These are phyloP conservation scores for Zoanthus sociatus DNA, from an alignment of 92 coral and sea anemone species.

Conservation along the genomic window DNA sequence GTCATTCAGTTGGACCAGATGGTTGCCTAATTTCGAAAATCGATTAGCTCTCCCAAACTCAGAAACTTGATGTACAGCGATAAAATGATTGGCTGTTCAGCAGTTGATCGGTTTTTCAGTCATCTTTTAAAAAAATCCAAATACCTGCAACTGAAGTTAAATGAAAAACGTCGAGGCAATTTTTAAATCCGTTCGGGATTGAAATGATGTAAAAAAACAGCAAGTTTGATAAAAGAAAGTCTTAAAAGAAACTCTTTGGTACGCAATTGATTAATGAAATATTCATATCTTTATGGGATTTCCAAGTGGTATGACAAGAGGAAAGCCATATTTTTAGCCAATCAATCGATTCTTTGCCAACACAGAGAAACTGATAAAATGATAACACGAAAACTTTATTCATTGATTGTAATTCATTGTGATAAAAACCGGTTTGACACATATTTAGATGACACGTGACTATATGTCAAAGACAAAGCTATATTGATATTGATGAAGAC, in stretches of 20 bases:
- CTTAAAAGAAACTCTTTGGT: neutral
- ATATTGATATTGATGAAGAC: too few relatives aligned
- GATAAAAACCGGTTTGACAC: neutral
- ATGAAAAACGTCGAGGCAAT: neutral
- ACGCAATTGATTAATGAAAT: conserved; percentile 26
- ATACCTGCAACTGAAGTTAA: neutral
- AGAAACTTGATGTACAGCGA: conserved; percentile 22
- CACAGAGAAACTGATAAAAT: neutral
- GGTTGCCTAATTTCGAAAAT: conserved; percentile 36
- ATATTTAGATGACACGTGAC: neutral
- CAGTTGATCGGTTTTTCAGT: neutral
- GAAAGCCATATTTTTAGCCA: conserved; percentile 31
- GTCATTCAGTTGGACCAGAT: conserved; percentile 42
- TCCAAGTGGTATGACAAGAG: conserved; percentile 21
- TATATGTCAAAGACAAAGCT: too few relatives aligned
- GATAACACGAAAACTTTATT: conserved; percentile 25
- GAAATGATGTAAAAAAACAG: neutral
- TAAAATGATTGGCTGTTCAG: conserved; percentile 39
- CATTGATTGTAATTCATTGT: conserved; percentile 11
- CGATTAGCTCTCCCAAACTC: conserved; percentile 36
- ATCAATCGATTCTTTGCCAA: neutral
- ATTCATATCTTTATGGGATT: conserved; percentile 29
- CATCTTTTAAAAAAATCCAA: neutral
- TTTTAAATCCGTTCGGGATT: neutral
- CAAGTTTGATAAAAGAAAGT: neutral